phyloP scores from a whole-genome alignment of 2,113 vertebrate species.

The Spea bombifrons region DNA sequence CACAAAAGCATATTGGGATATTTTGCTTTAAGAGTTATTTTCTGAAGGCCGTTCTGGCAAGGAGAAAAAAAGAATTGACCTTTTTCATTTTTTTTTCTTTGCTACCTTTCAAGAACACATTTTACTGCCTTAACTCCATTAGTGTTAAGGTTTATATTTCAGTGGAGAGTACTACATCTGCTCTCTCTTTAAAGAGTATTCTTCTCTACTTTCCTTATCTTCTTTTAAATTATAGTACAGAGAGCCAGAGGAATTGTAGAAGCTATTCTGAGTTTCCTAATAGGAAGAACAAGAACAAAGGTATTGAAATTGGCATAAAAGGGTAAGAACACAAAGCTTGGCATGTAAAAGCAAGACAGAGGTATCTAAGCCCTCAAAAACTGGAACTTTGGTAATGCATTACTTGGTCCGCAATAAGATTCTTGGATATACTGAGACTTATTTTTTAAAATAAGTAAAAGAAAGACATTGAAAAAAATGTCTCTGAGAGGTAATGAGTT shows the following conservation, averaged over 20 bases:
- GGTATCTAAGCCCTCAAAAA: conserved; percentile 33
- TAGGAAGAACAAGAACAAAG: conserved; percentile 46
- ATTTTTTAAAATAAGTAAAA: conserved; percentile 54
- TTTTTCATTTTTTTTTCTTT: conserved; percentile 29
- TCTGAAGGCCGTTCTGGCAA: conserved; percentile 17
- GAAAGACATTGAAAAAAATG: conserved; percentile 57
- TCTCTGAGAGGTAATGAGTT: conserved; percentile 52
- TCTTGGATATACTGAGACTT: conserved; percentile 46
- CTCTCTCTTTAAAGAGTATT: conserved; percentile 43
- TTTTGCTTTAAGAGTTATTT: conserved; percentile 8
- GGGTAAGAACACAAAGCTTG: conserved; percentile 46
- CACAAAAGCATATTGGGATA: conserved; percentile 11
- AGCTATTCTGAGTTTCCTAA: conserved; percentile 40
- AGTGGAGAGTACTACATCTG: conserved; percentile 47
- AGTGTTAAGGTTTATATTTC: conserved; percentile 49
- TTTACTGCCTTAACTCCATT: conserved; percentile 46
- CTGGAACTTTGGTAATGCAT: conserved; percentile 30
- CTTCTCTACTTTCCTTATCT: conserved; percentile 45
- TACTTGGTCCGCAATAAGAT: conserved; percentile 17
- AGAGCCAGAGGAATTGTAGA: conserved; percentile 51
- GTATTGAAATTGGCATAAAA: conserved; percentile 45
- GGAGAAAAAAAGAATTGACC: conserved; percentile 29
- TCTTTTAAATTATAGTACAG: conserved; percentile 46
- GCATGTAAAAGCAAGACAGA: conserved; percentile 33
- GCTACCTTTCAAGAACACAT: conserved; percentile 44